phyloP scores from a whole-genome alignment of 2,888 invertebrate species.

The Nebria brevicollis region DNA sequence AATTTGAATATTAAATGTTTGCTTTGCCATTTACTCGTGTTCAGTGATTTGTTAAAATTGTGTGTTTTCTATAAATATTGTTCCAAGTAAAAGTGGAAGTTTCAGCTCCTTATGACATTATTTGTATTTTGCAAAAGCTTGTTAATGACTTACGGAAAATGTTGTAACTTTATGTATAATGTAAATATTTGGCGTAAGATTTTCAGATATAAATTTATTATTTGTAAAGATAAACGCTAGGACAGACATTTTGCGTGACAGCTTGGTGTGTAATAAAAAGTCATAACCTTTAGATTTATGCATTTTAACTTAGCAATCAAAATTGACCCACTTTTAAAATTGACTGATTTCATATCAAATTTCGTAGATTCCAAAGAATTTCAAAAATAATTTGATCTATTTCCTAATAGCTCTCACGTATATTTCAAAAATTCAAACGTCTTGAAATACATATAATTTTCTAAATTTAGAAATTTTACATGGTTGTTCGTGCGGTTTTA shows the following conservation, averaged over 20 bases:
- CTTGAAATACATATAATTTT: no score
- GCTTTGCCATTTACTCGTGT: not conserved
- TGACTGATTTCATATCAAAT: no score
- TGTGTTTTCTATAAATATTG: not conserved
- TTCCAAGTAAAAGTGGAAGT: not conserved
- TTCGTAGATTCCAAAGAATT: no score
- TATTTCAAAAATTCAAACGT: no score
- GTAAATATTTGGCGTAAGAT: conserved; percentile 42
- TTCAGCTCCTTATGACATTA: not conserved
- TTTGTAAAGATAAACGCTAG: not conserved
- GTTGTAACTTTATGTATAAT: conserved; percentile 1
- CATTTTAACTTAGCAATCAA: no score
- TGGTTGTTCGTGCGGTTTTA: no score
- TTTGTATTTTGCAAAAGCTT: not conserved
- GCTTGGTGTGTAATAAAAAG: not conserved
- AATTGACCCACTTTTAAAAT: no score
- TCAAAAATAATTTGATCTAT: no score
- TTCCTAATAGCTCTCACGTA: no score
- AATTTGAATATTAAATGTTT: not conserved
- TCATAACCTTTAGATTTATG: no score
- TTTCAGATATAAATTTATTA: conserved; percentile 25
- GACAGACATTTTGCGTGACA: not conserved
- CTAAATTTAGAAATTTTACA: no score
- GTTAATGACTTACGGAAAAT: not conserved
- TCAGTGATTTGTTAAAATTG: not conserved